Evolutionary conservation across 1,140 invertebrate species (phyloP), one percentile per base, ranked within the genome.

Genomic region (Hycleus cichorii): DNA sequence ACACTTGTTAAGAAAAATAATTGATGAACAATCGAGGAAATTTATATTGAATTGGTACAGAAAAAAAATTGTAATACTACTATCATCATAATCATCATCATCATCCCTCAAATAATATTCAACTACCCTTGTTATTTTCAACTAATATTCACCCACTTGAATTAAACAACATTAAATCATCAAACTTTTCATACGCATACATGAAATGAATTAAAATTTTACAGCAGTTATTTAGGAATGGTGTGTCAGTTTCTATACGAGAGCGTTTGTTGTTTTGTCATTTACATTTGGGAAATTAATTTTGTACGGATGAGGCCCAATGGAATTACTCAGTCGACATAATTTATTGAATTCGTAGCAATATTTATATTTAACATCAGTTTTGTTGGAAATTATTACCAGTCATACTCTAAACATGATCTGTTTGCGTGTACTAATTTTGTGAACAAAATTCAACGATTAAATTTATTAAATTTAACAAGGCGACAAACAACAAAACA

Each of bases 201-300:
- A 64, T 46, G 58, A 58, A 64, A 61, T 64, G 59, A 64, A 64
- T 64, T 64, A 64, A 64, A 61, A 61, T 64, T 64, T 64, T 64
- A 64, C 62, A 64, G 59, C 61, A 57, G 61, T 62, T 62, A 62
- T 62, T 62, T 56, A 62, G 54, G 45, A 38, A 55, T 47, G 45
- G 8, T 47, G 8, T 58, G 56, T 58, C 51, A 58, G 56, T 58
- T 58, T 58, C 55, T 62, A 58, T 39, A 39, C 47, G 52, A 50
- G 45, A 45, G 49, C 59, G 54, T 58, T 58, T 54, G 48, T 58
- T 61, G 56, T 62, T 62, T 62, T 62, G 60, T 62, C 60, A 54
- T 62, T 58, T 62, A 62, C 60, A 62, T 58, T 61, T 57, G 53
- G 59, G 54, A 61, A 61, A 61, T 57, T 61, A 57, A 61, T 48